These are phyloP conservation scores for Pomatorhinus ruficollis DNA, from an alignment of 2,113 vertebrate species.

Conservation along the genomic window DNA sequence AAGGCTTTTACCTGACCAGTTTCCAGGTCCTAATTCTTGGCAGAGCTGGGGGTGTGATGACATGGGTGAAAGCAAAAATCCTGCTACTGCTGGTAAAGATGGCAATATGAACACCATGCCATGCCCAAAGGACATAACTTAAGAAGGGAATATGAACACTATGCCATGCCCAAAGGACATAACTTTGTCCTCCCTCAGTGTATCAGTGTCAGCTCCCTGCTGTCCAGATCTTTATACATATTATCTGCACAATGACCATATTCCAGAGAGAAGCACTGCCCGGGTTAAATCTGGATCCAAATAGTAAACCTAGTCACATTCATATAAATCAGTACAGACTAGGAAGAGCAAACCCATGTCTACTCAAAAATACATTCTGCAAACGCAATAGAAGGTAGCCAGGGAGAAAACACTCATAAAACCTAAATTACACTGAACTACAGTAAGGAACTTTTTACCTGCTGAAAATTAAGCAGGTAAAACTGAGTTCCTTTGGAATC, in stretches of 20 bases:
- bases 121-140: neutral
- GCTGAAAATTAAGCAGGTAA: neutral
- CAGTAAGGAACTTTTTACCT: neutral
- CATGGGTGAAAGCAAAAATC: neutral
- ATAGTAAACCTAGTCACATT: neutral
- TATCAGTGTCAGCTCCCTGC: neutral
- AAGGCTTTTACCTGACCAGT: neutral
- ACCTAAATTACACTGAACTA: neutral
- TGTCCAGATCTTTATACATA: neutral
- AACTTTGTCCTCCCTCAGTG: neutral
- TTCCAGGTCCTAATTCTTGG: neutral
- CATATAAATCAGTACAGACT: neutral
- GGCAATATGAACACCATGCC: neutral
- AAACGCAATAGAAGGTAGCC: neutral
- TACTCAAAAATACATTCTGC: neutral
- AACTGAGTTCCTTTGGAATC: neutral
- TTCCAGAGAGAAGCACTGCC: neutral
- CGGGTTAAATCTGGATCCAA: neutral
- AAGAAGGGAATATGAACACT: neutral
- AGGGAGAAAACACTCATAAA: neutral
- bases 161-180: neutral
- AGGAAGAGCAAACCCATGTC: neutral
- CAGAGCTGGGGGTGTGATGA: neutral
- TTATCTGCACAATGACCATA: neutral
- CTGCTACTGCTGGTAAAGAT: neutral